Evolutionary conservation across 2,113 vertebrate genomes (phyloP).

Genomic region (Calypte anna): DNA sequence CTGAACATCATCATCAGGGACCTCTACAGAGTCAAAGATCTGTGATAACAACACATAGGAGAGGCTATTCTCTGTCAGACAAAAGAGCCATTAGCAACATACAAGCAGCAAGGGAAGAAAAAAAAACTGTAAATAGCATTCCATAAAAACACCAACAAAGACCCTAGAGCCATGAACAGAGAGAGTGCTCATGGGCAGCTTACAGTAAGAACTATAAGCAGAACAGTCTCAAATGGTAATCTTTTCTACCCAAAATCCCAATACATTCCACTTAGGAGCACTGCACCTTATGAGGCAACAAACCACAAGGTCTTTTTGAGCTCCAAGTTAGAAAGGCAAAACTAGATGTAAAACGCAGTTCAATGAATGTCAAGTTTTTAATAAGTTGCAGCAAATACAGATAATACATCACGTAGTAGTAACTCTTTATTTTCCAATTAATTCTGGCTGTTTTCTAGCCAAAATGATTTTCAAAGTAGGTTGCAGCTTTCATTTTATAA

Average conservation of each 20-base stretch:
- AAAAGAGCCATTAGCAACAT: not conserved
- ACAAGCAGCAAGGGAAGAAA: not conserved
- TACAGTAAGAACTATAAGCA: not conserved
- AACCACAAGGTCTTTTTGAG: not conserved
- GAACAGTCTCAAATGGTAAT: not conserved
- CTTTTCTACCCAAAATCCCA: not conserved
- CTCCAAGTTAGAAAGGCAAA: not conserved
- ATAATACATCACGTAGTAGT: not conserved
- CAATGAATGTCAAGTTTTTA: not conserved
- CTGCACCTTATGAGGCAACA: not conserved
- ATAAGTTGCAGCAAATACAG: not conserved
- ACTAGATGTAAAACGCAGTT: not conserved
- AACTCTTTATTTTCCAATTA: constrained; percentile 1
- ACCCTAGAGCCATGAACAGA: not conserved
- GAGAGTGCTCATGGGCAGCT: not conserved
- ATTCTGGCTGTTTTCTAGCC: not conserved
- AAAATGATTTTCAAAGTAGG: not conserved
- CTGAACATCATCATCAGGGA: not conserved
- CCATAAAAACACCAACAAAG: not conserved
- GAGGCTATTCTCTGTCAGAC: not conserved
- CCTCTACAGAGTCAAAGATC: not conserved
- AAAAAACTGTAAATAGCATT: not conserved
- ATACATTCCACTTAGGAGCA: not conserved
- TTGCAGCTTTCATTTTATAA: not conserved
- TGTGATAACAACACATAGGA: not conserved